Evolutionary conservation across 2,888 invertebrate species (phyloP).

Genomic region (Cremastinae sp.): DNA sequence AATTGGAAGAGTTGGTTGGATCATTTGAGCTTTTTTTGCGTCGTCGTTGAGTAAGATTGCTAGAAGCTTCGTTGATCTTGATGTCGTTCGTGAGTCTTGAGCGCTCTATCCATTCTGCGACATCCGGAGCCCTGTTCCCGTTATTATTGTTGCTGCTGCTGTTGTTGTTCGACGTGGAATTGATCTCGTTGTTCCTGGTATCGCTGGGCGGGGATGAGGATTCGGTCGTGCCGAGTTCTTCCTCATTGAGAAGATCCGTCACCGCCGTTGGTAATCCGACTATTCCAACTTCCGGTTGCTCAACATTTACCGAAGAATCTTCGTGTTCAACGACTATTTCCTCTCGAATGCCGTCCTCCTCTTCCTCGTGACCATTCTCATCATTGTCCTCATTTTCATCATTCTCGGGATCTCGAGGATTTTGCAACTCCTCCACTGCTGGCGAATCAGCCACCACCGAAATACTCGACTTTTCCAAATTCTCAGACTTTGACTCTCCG

Average conservation of each 20-base stretch:
- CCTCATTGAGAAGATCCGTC: slow-evolving; percentile 73
- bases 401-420: too few species aligned
- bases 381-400: slow-evolving; percentile 49
- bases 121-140: slow-evolving; percentile 62
- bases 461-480: slow-evolving; percentile 11
- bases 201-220: slow-evolving; percentile 71
- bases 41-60: slow-evolving; percentile 24
- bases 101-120: slow-evolving; percentile 78
- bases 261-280: slow-evolving; percentile 75
- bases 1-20: slow-evolving; percentile 42
- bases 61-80: slow-evolving; percentile 31
- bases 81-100: slow-evolving; percentile 62
- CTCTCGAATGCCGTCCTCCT: too few species aligned
- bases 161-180: background rate
- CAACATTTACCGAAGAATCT: slow-evolving; percentile 25
- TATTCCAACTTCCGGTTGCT: slow-evolving; percentile 72
- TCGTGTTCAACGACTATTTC: slow-evolving; percentile 48
- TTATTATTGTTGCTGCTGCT: too few species aligned
- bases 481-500: slow-evolving; percentile 14
- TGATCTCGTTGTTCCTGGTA: slow-evolving; percentile 45
- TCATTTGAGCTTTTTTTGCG: slow-evolving; percentile 64
- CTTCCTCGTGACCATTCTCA: slow-evolving; percentile 59
- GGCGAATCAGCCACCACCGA: slow-evolving; percentile 2
- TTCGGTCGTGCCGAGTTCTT: slow-evolving; percentile 68
- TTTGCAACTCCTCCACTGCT: too few species aligned